A percentile compares a stretch with the other conserved stretches of the same genome.
Evolutionary conservation across 30 jellyfish, hydroid and myxozoan genomes (phyloP).

Genomic region (Sanderia malayensis): DNA sequence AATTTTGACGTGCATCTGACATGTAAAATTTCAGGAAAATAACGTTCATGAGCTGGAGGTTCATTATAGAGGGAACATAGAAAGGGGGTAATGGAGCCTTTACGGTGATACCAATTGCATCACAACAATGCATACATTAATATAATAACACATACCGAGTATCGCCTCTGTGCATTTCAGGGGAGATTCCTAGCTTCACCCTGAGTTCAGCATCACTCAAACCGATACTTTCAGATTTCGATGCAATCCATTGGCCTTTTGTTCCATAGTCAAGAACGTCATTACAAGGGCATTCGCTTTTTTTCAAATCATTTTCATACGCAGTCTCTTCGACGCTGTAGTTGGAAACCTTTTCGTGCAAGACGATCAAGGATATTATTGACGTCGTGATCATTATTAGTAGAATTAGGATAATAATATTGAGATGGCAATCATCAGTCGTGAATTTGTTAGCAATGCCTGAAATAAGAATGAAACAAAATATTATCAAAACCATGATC

Average conservation of each 20-base stretch:
- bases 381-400: neutral
- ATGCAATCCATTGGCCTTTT: constrained; percentile 32
- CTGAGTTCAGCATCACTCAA: constrained; percentile 27
- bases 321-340: neutral
- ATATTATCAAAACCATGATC: no score
- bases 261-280: constrained; percentile 22
- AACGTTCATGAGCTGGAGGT: no score
- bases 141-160: constrained; percentile 49
- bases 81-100: no score
- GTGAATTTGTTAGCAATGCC: neutral
- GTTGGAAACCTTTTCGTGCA: neutral
- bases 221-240: neutral
- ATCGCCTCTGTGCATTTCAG: constrained; percentile 28
- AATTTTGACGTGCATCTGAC: no score
- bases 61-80: no score
- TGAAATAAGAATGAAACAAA: no score
- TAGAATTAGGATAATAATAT: neutral
- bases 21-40: no score
- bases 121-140: no score
- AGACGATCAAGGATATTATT: neutral
- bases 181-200: constrained; percentile 11
- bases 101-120: no score
- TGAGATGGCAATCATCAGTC: neutral
- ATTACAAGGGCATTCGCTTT: constrained; percentile 5
- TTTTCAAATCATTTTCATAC: neutral